A percentile compares a stretch with the other conserved stretches of the same genome.
These are phyloP conservation scores for Hirtodrosophila duncani DNA, from an alignment of 2,888 invertebrate species.

Conservation along the genomic window DNA sequence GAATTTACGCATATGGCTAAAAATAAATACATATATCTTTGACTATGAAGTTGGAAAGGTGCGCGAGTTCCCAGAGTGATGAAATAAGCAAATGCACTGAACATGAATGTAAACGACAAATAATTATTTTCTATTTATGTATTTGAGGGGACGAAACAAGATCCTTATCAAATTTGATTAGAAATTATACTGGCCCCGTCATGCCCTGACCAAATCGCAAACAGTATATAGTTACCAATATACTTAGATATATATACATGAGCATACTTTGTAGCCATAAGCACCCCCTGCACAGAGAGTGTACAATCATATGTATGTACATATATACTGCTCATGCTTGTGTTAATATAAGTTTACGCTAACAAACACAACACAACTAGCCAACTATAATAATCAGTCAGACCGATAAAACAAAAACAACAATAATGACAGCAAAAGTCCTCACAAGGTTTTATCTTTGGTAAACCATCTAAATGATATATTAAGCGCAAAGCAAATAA, in stretches of 20 bases:
- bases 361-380: slow-evolving; percentile 38
- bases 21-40: slow-evolving; percentile 3
- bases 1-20: no score
- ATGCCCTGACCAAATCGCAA: slow-evolving; percentile 36
- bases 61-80: slow-evolving; percentile 57
- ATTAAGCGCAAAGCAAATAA: slow-evolving; percentile 77
- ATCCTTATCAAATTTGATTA: slow-evolving; percentile 65
- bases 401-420: slow-evolving; percentile 34
- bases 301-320: no score
- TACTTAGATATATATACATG: no score
- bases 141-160: slow-evolving; percentile 3
- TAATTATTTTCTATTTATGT: slow-evolving; percentile 66
- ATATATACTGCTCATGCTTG: no score
- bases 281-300: no score
- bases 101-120: slow-evolving; percentile 58
- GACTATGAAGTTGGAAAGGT: slow-evolving; percentile 43
- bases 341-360: slow-evolving; percentile 27
- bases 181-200: slow-evolving; percentile 27
- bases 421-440: slow-evolving; percentile 65
- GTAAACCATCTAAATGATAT: slow-evolving; percentile 78
- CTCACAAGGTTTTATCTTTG: slow-evolving; percentile 69
- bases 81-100: slow-evolving; percentile 23
- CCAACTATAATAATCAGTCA: slow-evolving; percentile 37
- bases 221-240: slow-evolving; percentile 49
- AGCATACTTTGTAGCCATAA: no score